Percentiles rank a stretch among this genome's conserved stretches.
phyloP scores from a whole-genome alignment of 2,113 vertebrate genomes.

The Myiagra hebetior region DNA sequence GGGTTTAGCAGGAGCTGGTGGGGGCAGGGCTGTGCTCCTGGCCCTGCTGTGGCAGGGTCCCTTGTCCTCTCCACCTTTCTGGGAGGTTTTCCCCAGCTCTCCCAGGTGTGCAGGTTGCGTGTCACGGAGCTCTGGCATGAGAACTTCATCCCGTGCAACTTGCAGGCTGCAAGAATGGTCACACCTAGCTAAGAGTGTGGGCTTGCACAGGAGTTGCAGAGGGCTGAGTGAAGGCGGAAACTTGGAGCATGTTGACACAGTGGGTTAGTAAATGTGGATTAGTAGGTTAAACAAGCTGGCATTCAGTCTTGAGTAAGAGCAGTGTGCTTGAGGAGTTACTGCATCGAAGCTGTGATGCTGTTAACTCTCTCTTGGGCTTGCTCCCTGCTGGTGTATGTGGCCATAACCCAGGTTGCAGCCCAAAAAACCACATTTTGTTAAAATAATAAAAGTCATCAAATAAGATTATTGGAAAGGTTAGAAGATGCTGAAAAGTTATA shows the following conservation, averaged over 20 bases:
- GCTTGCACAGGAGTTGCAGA: not conserved
- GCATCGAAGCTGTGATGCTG: not conserved
- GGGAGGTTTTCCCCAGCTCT: not conserved
- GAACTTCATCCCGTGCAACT: not conserved
- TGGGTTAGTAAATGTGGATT: not conserved
- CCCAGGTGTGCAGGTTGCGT: rapidly evolving
- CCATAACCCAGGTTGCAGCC: rapidly evolving
- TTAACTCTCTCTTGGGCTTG: not conserved
- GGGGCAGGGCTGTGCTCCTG: not conserved
- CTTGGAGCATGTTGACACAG: not conserved
- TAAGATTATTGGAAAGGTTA: not conserved
- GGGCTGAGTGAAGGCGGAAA: not conserved
- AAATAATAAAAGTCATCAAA: not conserved
- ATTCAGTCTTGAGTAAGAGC: not conserved
- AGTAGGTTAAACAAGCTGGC: constrained; percentile 7
- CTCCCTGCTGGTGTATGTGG: not conserved
- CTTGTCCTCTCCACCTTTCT: not conserved
- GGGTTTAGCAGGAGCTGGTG: not conserved
- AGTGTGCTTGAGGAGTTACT: not conserved
- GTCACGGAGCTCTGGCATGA: rapidly evolving
- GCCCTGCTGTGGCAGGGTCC: not conserved
- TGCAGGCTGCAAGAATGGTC: not conserved
- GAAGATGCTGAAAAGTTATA: not conserved
- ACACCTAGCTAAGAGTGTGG: not conserved
- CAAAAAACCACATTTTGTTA: not conserved